Percentiles rank a stretch among this genome's conserved stretches.
Conservation (phyloP, 2,797 vertebrate species). For the Sus cebifrons region DNA sequence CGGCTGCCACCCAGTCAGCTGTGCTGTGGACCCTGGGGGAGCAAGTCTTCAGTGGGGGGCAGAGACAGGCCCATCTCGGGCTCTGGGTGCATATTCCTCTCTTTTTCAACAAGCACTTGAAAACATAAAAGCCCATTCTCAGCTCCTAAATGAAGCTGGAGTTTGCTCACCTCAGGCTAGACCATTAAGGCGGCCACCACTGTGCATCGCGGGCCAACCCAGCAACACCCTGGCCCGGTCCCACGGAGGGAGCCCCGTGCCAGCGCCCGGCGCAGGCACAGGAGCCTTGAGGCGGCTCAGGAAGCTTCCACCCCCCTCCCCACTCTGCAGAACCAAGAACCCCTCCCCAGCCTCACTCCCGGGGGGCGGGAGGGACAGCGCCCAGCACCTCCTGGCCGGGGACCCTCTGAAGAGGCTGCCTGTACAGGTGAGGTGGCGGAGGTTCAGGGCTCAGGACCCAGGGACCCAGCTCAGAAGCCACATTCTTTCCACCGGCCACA, state of each 20-base stretch:
- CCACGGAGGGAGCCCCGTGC: not conserved
- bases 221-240: no score
- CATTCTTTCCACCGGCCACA: not conserved
- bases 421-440: not conserved
- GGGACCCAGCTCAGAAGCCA: not conserved
- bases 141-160: not conserved
- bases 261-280: not conserved
- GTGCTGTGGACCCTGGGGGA: not conserved
- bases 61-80: not conserved
- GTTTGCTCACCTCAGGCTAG: not conserved
- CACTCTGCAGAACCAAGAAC: not conserved
- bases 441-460: no score
- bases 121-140: not conserved
- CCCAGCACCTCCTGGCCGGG: no score
- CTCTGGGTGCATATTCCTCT: not conserved
- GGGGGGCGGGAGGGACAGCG: no score
- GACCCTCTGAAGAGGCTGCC: not conserved
- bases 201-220: fast-evolving
- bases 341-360: not conserved
- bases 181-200: not conserved
- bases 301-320: not conserved
- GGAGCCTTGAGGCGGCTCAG: not conserved
- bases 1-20: not conserved
- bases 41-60: no score
- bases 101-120: not conserved